Evolutionary conservation across 2,113 vertebrate genomes (phyloP), one percentile per base, ranked within the genome.

Genomic region (Quiscalus mexicanus): DNA sequence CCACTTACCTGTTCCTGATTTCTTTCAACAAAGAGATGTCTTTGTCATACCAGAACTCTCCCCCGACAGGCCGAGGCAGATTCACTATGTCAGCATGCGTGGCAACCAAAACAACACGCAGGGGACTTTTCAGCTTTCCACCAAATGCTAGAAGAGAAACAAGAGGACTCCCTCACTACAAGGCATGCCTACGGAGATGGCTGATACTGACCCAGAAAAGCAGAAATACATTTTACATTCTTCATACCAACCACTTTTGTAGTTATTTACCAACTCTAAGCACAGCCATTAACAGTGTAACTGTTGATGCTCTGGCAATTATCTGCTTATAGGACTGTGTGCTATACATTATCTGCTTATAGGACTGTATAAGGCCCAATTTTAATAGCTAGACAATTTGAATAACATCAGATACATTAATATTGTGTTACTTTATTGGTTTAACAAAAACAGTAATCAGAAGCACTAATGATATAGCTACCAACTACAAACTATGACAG

Each of bases 51-150:
- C 93, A 98, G 96, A 99, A 99, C 94, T 99, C 99, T 95, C 99
- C 99, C 23, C 98, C 99, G 20, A 98, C 98, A 5, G 98, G 97
- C 49, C 99, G 98, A 65, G 99, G 99, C 35, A 99, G 97, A 41
- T 99, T 99, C 30, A 99, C 98, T 76, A 99, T 99, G 90, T 99
- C 99, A 5, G 99, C 99, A 25, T 99, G 99, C 0, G 99, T 99
- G 49, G 99, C 99, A 49, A 99, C 99, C 96, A 99, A 94, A 70
- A 99, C 98, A 47, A 99, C 99, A 12, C 33, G 62, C 9, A 99
- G 97, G 5, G 99, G 99, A 94, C 97, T 98, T 95, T 98, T 99
- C 91, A 99, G 98, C 91, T 98, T 99, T 56, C 99, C 99, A 12
- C 98, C 99, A 69, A 99, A 99, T 2, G 98, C 99, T 99, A 95